These are phyloP conservation scores for Carabus problematicus DNA, from an alignment of 2,888 invertebrate genomes.

Conservation along the genomic window DNA sequence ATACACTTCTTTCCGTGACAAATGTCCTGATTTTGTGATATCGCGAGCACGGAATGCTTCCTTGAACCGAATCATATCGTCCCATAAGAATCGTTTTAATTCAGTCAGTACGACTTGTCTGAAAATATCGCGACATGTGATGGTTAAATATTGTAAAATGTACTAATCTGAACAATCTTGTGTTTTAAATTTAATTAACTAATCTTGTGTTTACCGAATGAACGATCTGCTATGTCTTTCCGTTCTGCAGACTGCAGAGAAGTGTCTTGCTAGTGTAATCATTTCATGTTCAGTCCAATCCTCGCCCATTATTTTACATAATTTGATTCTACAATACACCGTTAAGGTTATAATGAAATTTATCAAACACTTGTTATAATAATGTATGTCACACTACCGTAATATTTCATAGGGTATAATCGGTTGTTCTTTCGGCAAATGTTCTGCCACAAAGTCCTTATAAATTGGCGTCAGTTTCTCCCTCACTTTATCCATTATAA, in stretches of 20 bases:
- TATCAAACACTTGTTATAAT: slow-evolving; percentile 50
- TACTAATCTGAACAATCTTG: no score
- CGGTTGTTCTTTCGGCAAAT: slow-evolving; percentile 61
- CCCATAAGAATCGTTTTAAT: slow-evolving; percentile 75
- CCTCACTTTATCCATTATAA: slow-evolving; percentile 78
- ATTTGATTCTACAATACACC: slow-evolving; percentile 63
- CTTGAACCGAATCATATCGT: slow-evolving; percentile 68
- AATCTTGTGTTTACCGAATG: slow-evolving; percentile 56
- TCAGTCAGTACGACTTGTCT: slow-evolving; percentile 67
- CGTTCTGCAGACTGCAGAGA: slow-evolving; percentile 68
- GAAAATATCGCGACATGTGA: no score
- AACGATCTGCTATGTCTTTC: slow-evolving; percentile 59
- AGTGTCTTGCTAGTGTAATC: slow-evolving; percentile 75
- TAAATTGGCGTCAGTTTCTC: slow-evolving; percentile 73
- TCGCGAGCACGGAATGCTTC: slow-evolving; percentile 69
- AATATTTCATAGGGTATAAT: slow-evolving; percentile 58
- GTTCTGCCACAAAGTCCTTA: slow-evolving; percentile 78
- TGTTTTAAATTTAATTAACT: no score
- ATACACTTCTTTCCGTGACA: slow-evolving; percentile 67
- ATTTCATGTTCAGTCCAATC: slow-evolving; percentile 83
- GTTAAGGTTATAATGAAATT: slow-evolving; percentile 44
- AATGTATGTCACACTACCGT: slow-evolving; percentile 52
- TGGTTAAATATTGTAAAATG: no score
- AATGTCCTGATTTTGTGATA: slow-evolving; percentile 63
- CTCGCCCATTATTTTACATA: slow-evolving; percentile 71